Percentiles rank a stretch among this genome's conserved stretches.
These are phyloP conservation scores for Miltochrista miniata DNA, from an alignment of 2,888 invertebrate genomes.

Conservation along the genomic window DNA sequence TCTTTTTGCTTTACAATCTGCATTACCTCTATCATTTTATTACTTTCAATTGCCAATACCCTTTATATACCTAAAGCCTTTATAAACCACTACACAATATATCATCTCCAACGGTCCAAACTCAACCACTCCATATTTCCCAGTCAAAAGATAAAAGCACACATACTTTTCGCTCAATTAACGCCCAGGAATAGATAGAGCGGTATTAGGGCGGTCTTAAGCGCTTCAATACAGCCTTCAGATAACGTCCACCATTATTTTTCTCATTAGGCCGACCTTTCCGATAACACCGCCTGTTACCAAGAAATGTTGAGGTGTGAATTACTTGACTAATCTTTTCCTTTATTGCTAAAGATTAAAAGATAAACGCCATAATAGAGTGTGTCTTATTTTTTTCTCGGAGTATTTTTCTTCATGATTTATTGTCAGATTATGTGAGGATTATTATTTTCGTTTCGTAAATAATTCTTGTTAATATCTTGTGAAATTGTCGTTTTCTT, in stretches of 20 bases:
- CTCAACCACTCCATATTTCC: slow-evolving; percentile 13
- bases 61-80: neutral
- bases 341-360: slow-evolving; percentile 46
- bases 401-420: slow-evolving; percentile 20
- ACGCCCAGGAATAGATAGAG: slow-evolving; percentile 27
- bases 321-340: slow-evolving; percentile 46
- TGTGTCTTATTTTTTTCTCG: slow-evolving; percentile 23
- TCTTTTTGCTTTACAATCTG: too few species aligned
- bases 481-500: too few species aligned
- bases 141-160: slow-evolving; percentile 28
- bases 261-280: slow-evolving; percentile 39
- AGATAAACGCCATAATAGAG: slow-evolving; percentile 37
- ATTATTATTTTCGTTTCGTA: slow-evolving; percentile 5
- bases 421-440: slow-evolving; percentile 19
- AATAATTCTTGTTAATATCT: neutral
- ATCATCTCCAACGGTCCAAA: slow-evolving; percentile 1
- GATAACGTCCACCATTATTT: slow-evolving; percentile 40
- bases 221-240: slow-evolving; percentile 24
- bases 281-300: slow-evolving; percentile 40
- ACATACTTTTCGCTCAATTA: slow-evolving; percentile 37
- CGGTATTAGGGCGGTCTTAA: slow-evolving; percentile 22
- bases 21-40: too few species aligned
- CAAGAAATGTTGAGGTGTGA: slow-evolving; percentile 34
- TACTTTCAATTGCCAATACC: neutral
- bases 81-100: neutral